A percentile compares a stretch with the other conserved stretches of the same genome.
Evolutionary conservation across 2,113 vertebrate species (phyloP).

Genomic region (Catharus fuscescens): DNA sequence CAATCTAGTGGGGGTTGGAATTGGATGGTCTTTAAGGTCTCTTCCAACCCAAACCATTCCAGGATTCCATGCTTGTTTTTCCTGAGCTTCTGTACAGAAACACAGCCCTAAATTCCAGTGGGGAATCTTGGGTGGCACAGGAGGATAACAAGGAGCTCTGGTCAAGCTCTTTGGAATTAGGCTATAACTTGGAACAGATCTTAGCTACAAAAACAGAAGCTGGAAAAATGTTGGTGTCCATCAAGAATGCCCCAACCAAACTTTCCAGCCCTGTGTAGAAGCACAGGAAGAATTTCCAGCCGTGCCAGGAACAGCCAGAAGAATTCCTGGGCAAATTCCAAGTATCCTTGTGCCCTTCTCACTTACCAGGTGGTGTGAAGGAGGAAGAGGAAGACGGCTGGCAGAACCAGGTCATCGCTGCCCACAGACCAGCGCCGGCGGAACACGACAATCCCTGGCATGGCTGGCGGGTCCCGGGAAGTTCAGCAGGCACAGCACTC

Average conservation of each 20-base stretch:
- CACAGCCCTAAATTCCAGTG: background rate
- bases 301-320: background rate
- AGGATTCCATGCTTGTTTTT: background rate
- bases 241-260: background rate
- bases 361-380: slow-evolving; percentile 95
- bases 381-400: slow-evolving; percentile 96
- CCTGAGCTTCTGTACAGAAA: background rate
- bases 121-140: background rate
- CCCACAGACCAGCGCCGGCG: slow-evolving; percentile 99
- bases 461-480: slow-evolving; percentile 73
- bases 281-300: background rate
- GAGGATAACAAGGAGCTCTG: background rate
- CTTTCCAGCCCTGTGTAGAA: background rate
- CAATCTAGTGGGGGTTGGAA: background rate
- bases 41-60: background rate
- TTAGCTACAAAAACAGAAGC: background rate
- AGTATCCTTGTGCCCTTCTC: background rate
- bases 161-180: background rate
- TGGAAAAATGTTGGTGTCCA: background rate
- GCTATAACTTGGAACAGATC: background rate
- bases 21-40: background rate
- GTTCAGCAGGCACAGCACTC: slow-evolving; percentile 71
- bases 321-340: background rate
- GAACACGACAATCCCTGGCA: slow-evolving; percentile 99
- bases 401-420: slow-evolving; percentile 99